Percentiles rank a stretch among this genome's conserved stretches.
phyloP scores from a whole-genome alignment of 2,113 vertebrate genomes.

The Meriones unguiculatus region DNA sequence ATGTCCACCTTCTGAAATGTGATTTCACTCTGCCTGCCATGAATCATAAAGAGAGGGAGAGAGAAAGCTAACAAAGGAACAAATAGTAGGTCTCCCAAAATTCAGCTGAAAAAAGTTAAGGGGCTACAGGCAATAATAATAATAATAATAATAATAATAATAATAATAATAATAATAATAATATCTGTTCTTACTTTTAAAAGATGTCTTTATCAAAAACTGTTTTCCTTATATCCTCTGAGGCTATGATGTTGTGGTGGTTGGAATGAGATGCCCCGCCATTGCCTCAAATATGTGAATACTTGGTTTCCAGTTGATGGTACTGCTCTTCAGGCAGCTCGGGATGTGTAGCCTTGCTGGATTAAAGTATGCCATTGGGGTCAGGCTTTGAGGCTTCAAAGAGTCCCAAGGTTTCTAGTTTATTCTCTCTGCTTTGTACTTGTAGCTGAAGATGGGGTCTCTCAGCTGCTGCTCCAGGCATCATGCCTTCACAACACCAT shows the following conservation, averaged over 20 bases:
- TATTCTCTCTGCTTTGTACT: not conserved
- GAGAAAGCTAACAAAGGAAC: not conserved
- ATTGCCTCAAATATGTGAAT: not conserved
- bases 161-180: not conserved
- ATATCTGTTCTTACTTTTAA: slow-evolving; percentile 20
- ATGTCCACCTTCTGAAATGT: not conserved
- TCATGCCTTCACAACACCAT: not conserved
- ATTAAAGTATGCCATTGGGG: not conserved
- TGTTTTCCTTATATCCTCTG: not conserved
- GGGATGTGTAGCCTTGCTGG: not conserved
- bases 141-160: not conserved
- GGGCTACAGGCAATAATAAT: not conserved
- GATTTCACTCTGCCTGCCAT: not conserved
- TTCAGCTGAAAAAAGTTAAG: not conserved
- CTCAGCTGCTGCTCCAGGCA: not conserved
- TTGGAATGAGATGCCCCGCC: not conserved
- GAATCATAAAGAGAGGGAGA: not conserved
- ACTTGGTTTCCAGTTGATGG: too few species aligned
- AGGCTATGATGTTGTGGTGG: not conserved
- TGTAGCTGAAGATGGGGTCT: not conserved
- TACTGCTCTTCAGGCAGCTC: too few species aligned
- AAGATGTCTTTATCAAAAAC: not conserved
- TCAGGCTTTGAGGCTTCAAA: not conserved
- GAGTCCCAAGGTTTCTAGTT: not conserved
- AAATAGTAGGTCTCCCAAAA: slow-evolving; percentile 13